A percentile compares a stretch with the other conserved stretches of the same genome.
These are phyloP conservation scores for Halocynthia roretzi DNA, from an alignment of 23 tunicate species.

Conservation along the genomic window DNA sequence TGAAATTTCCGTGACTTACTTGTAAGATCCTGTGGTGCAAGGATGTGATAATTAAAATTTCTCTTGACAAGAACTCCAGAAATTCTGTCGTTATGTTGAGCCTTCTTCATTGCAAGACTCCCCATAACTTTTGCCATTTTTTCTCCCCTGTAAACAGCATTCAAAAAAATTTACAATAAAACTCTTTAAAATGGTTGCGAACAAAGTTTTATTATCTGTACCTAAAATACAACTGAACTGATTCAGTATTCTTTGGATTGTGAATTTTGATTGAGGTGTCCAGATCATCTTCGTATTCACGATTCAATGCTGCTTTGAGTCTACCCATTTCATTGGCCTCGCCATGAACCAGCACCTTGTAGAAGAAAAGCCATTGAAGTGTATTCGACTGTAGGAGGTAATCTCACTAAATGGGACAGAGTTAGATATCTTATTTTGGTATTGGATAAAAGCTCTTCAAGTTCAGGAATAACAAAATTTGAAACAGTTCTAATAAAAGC, in stretches of 20 bases:
- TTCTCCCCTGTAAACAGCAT: slow-evolving; percentile 58
- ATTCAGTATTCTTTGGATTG: slow-evolving; percentile 90
- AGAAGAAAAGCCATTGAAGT: not conserved
- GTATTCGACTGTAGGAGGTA: not conserved
- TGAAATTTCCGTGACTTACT: slow-evolving; percentile 8
- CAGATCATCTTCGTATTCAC: slow-evolving; percentile 93
- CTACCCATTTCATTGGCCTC: slow-evolving; percentile 98
- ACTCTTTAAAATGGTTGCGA: not conserved
- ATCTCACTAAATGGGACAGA: too few relatives aligned
- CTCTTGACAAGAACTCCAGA: slow-evolving; percentile 88
- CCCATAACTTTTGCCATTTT: slow-evolving; percentile 99
- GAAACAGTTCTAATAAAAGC: too few relatives aligned
- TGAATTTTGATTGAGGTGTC: slow-evolving; percentile 85
- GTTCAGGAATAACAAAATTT: too few relatives aligned
- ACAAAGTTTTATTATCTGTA: not conserved
- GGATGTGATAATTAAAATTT: slow-evolving; percentile 92
- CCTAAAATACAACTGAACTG: slow-evolving; percentile 89
- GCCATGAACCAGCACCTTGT: slow-evolving; percentile 85
- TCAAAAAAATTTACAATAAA: not conserved
- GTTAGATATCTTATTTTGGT: too few relatives aligned
- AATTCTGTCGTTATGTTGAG: slow-evolving; percentile 72
- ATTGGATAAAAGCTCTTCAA: too few relatives aligned
- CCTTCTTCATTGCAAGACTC: slow-evolving; percentile 63
- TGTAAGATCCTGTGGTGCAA: slow-evolving; percentile 84
- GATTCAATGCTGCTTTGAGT: slow-evolving; percentile 66